Base-by-base conservation (phyloP, 1,140 invertebrate species). In the Amyelois transitella region DNA sequence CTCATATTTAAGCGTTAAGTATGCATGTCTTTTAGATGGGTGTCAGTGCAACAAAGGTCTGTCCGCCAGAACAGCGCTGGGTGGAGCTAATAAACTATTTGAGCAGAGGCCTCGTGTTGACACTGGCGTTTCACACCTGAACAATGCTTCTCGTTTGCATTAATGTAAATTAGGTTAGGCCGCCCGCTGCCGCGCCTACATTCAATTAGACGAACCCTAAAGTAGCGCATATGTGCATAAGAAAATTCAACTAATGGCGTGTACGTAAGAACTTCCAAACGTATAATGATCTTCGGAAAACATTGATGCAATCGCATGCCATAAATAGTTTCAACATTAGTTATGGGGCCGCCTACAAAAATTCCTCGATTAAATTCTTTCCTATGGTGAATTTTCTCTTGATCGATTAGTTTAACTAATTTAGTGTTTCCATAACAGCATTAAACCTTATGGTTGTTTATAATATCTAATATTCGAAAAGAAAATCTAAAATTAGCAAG, bases 121-220 rank as follows among this genome's bases (percentile, higher is more conserved):
- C 84, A 87, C 81, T 87, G 75, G 78, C 79, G 81, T 82, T 87
- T 87, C 80, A 82, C 84, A 87, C 84, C 81, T 85, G 84, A 85
- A 85, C 84, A 87, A 87, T 85, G 84, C 80, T 80, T 54, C 83
- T 86, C 81, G 81, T 87, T 87, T 87, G 80, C 84, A 85, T 87
- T 87, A 86, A 86, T 86, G 83, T 87, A 87, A 87, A 87, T 87
- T 87, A 85, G 81, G 81, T 84, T 85, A 87, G 75, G 76, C 74
- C 69, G 75, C 66, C 69, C 76, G 75, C 76, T 70, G 83, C 77
- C 71, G 76, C 79, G 80, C 80, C 83, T 81, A 81, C 80, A 58
- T 80, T 76, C 81, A 85, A 84, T 85, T 87, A 87, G 80, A 84
- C 59, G 75, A 66, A 55, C 77, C 75, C 73, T 66, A 78, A 81